A percentile compares a stretch with the other conserved stretches of the same genome.
Evolutionary conservation across 2,888 invertebrate genomes (phyloP).

Genomic region (Drosophila acutilabella): DNA sequence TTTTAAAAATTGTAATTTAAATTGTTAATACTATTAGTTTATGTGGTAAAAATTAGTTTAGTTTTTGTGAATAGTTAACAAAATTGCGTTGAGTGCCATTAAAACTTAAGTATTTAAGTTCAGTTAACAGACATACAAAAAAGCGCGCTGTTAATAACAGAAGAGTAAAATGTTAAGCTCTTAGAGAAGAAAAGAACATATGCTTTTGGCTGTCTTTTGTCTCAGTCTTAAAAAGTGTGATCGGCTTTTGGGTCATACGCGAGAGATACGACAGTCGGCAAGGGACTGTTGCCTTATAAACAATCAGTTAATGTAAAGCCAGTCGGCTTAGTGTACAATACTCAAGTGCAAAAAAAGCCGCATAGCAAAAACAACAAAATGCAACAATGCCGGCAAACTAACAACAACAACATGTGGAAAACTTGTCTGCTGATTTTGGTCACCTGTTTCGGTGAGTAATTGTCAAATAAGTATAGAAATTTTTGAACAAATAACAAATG

Average conservation of each 20-base stretch:
- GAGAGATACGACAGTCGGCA: constrained; percentile 1
- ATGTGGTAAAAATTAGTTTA: too few species aligned
- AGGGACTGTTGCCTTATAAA: constrained; percentile 1
- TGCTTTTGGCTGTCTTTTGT: constrained; percentile 3
- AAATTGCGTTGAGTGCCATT: too few species aligned
- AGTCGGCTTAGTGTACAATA: not conserved
- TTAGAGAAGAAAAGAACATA: not conserved
- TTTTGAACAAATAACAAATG: constrained; percentile 10
- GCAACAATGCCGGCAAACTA: constrained; percentile 49
- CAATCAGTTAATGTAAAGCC: constrained; percentile 32
- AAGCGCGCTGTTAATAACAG: constrained; percentile 11
- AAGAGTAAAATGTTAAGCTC: not conserved
- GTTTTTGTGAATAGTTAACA: too few species aligned
- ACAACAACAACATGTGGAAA: constrained; percentile 2
- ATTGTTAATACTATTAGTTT: not conserved
- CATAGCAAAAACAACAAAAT: constrained; percentile 31
- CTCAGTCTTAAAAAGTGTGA: not conserved
- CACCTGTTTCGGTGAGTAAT: constrained; percentile 46
- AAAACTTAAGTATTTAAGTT: too few species aligned
- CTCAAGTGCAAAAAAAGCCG: constrained; percentile 17
- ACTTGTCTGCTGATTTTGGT: constrained; percentile 7
- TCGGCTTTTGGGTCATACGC: constrained; percentile 1
- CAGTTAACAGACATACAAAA: not conserved
- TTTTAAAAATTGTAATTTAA: not conserved
- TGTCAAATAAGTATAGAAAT: constrained; percentile 7